Conservation (phyloP, 35 echinoderm and acorn worm species). For the Strongylocentrotus purpuratus region DNA sequence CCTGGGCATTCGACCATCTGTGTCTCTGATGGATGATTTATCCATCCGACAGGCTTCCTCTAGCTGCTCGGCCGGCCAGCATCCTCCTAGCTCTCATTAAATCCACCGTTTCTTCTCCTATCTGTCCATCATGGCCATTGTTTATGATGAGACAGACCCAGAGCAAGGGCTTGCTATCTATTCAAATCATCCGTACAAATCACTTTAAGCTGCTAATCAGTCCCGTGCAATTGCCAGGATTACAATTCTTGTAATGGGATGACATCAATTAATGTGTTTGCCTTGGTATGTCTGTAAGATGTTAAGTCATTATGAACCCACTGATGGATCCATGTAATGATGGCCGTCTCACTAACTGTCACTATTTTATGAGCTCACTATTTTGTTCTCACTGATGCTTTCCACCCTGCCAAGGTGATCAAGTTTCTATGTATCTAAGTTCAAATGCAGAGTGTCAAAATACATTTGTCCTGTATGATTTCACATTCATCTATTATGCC, state of each 20-base stretch:
- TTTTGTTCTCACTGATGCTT: background rate
- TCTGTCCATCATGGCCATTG: slow-evolving; percentile 9
- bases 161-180: background rate
- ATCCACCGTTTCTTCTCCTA: background rate
- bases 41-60: slow-evolving; percentile 19
- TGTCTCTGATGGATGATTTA: slow-evolving; percentile 31
- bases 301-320: slow-evolving; percentile 1
- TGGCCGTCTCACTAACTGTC: background rate
- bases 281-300: slow-evolving; percentile 19
- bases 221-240: background rate
- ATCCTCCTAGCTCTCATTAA: slow-evolving; percentile 31
- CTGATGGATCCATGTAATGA: background rate
- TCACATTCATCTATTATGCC: background rate
- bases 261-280: slow-evolving; percentile 35
- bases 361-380: background rate
- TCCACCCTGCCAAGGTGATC: background rate
- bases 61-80: background rate
- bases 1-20: slow-evolving; percentile 23
- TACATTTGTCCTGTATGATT: background rate
- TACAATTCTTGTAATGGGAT: background rate
- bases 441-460: background rate
- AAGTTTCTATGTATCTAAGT: background rate
- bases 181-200: slow-evolving; percentile 6
- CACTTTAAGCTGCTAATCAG: background rate
- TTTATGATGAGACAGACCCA: background rate